A percentile compares a stretch with the other conserved stretches of the same genome.
Conservation (phyloP, 2,113 vertebrate genomes). For the Condylura cristata region DNA sequence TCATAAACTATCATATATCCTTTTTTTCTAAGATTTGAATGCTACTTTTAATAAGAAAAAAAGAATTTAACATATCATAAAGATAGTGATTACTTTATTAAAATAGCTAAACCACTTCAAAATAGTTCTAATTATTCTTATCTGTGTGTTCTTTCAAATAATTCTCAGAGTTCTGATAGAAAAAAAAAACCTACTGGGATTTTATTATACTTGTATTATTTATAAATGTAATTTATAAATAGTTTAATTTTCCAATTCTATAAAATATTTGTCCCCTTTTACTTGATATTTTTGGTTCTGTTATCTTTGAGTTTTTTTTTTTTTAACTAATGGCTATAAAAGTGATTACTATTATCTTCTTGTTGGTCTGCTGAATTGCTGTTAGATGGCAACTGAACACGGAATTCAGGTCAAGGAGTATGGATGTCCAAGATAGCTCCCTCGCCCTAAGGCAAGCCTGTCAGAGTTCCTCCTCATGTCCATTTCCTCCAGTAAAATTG, state of each 20-base stretch:
- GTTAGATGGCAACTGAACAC: not conserved
- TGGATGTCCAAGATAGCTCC: not conserved
- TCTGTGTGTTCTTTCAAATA: not conserved
- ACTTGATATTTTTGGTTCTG: not conserved
- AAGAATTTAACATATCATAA: not conserved
- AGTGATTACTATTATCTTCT: not conserved
- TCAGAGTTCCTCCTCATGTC: not conserved
- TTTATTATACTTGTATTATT: not conserved
- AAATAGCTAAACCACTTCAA: not conserved
- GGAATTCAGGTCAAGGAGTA: not conserved
- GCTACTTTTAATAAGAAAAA: conserved; percentile 1
- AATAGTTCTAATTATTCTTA: not conserved
- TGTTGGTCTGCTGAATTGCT: not conserved
- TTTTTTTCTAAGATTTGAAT: not conserved
- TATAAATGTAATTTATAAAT: conserved; percentile 35
- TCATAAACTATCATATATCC: not conserved
- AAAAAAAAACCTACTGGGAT: not conserved
- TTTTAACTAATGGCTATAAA: not conserved
- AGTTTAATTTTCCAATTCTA: conserved; percentile 21
- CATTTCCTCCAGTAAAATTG: not conserved
- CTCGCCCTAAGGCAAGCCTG: not conserved
- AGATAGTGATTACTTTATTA: not conserved
- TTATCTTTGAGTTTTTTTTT: not conserved
- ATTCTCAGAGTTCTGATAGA: conserved; percentile 13
- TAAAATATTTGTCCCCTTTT: not conserved